Evolutionary conservation across 2,113 vertebrate genomes (phyloP).

Genomic region (Leucopternis melanops): DNA sequence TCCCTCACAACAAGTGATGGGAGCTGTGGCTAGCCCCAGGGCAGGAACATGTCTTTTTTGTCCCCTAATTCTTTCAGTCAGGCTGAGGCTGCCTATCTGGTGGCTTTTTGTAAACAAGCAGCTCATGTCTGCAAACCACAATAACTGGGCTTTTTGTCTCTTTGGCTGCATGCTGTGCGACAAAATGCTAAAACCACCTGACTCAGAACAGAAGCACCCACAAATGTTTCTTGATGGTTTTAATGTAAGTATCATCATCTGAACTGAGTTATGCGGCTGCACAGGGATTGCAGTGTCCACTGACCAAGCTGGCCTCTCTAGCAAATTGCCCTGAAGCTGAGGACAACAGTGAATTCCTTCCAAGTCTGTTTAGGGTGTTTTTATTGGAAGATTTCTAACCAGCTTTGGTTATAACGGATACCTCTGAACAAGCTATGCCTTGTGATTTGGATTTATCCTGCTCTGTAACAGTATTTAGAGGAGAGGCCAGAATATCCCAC

Average conservation of each 20-base stretch:
- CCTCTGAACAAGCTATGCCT: background rate
- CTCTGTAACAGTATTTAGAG: background rate
- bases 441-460: background rate
- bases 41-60: background rate
- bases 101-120: background rate
- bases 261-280: background rate
- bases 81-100: background rate
- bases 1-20: background rate
- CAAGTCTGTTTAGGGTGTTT: background rate
- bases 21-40: background rate
- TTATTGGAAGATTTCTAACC: background rate
- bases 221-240: background rate
- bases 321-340: background rate
- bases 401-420: background rate
- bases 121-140: background rate
- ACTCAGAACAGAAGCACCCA: background rate
- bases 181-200: background rate
- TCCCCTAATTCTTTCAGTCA: background rate
- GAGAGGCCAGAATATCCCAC: background rate
- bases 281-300: background rate
- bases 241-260: background rate
- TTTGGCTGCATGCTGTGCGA: background rate
- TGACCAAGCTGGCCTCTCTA: background rate
- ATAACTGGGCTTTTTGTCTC: background rate
- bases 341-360: background rate